A percentile compares a stretch with the other conserved stretches of the same genome.
phyloP scores from a whole-genome alignment of 2,113 vertebrate genomes.

The Crotalus horridus region DNA sequence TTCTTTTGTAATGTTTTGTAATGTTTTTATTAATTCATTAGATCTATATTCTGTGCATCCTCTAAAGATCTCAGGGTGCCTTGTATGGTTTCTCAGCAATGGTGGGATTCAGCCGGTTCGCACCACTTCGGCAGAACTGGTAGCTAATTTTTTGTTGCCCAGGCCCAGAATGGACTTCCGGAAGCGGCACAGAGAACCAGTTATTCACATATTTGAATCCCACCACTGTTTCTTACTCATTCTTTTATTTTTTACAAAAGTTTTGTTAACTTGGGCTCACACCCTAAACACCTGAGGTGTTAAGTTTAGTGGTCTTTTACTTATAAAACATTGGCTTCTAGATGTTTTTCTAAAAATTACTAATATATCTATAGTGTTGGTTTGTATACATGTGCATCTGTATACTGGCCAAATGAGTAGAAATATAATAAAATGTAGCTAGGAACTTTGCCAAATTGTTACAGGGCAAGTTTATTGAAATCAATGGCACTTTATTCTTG shows the following conservation, averaged over 20 bases:
- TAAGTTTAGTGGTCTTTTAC: neutral
- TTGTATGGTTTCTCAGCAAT: neutral
- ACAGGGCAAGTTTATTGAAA: neutral
- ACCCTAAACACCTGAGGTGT: neutral
- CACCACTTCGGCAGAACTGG: too few relatives aligned
- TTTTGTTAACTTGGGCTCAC: neutral
- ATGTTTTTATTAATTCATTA: slow-evolving; percentile 8
- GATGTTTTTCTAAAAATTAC: neutral
- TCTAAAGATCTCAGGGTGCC: neutral
- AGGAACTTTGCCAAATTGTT: neutral
- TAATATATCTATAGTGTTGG: neutral
- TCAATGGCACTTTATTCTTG: neutral
- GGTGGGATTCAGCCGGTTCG: too few relatives aligned
- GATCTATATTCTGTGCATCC: neutral
- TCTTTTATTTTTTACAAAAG: neutral
- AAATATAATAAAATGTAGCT: neutral
- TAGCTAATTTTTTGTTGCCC: too few relatives aligned
- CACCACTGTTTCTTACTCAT: too few relatives aligned
- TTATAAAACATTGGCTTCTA: neutral
- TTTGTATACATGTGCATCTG: neutral
- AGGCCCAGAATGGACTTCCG: too few relatives aligned
- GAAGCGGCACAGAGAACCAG: too few relatives aligned
- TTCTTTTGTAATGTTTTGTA: neutral
- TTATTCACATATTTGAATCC: too few relatives aligned
- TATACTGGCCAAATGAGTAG: neutral